Conservation (phyloP, 2,888 invertebrate species). For the Macropis europaea region DNA sequence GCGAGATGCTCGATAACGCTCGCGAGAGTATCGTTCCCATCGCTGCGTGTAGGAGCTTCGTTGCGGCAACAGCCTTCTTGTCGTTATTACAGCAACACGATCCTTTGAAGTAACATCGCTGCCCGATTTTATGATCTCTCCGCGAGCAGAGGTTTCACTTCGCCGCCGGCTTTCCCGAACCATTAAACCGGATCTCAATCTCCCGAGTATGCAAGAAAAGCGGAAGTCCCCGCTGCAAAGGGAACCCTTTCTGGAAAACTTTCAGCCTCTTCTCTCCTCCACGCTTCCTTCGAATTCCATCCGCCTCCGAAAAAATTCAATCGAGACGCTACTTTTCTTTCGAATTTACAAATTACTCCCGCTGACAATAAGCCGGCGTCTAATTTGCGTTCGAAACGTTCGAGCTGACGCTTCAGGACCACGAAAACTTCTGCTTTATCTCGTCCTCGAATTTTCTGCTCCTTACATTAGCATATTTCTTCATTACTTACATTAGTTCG, state of each 20-base stretch:
- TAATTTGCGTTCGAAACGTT: too few relatives aligned
- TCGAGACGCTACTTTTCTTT: too few relatives aligned
- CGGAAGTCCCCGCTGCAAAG: conserved; percentile 23
- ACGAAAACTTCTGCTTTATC: too few relatives aligned
- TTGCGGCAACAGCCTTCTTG: conserved; percentile 31
- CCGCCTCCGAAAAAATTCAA: too few relatives aligned
- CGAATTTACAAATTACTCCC: too few relatives aligned
- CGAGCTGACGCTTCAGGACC: too few relatives aligned
- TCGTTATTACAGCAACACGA: conserved; percentile 47
- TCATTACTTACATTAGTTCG: too few relatives aligned
- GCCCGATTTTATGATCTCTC: conserved; percentile 46
- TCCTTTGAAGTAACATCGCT: conserved; percentile 41
- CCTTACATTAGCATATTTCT: too few relatives aligned
- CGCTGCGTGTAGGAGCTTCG: conserved; percentile 20
- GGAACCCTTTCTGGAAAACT: not conserved
- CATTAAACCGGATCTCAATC: conserved; percentile 50
- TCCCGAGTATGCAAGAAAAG: conserved; percentile 34
- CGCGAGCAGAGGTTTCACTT: conserved; percentile 42
- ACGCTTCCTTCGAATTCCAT: conserved; percentile 13
- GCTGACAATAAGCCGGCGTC: too few relatives aligned
- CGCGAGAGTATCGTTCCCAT: conserved; percentile 25
- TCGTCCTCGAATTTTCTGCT: too few relatives aligned
- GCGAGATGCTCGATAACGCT: not conserved
- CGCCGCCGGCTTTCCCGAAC: conserved; percentile 33
- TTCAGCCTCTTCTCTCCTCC: not conserved